These are phyloP conservation scores for Drosophila barbarae DNA, from an alignment of 2,888 invertebrate species.

Conservation along the genomic window DNA sequence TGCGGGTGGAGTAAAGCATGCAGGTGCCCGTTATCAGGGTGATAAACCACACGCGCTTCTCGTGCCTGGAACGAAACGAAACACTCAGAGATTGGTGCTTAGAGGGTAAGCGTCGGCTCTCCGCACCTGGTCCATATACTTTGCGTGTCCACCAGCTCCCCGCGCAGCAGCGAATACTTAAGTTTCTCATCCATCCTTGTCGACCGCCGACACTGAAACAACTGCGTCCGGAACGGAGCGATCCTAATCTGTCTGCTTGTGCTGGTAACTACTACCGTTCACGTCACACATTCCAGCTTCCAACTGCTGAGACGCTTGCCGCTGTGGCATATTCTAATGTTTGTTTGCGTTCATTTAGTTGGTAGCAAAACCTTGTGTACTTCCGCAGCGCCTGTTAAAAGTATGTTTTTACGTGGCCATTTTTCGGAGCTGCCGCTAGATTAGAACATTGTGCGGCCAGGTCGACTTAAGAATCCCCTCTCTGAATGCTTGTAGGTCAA, in stretches of 20 bases:
- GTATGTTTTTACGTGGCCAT: conserved; percentile 56
- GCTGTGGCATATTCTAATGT: conserved; percentile 42
- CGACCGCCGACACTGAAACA: background rate
- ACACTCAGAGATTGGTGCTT: background rate
- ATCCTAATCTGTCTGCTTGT: conserved; percentile 21
- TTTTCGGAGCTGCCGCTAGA: conserved; percentile 38
- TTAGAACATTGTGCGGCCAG: conserved; percentile 12
- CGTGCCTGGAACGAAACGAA: conserved; percentile 77
- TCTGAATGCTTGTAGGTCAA: background rate
- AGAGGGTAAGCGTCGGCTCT: background rate
- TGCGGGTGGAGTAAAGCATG: conserved; percentile 84
- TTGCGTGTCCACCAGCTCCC: conserved; percentile 79
- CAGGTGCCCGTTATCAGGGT: conserved; percentile 84
- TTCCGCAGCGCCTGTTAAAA: conserved; percentile 19
- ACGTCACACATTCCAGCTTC: conserved; percentile 37
- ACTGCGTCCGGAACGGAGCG: background rate
- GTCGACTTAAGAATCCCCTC: conserved; percentile 14
- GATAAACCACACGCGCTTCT: conserved; percentile 82
- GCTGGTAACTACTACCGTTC: conserved; percentile 3
- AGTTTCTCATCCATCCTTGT: conserved; percentile 77
- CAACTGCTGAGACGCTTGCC: conserved; percentile 29
- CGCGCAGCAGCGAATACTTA: conserved; percentile 79
- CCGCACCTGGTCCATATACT: conserved; percentile 77
- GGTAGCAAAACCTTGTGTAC: conserved; percentile 10
- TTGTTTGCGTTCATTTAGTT: conserved; percentile 27